These are phyloP conservation scores for Laothoe populi DNA, from an alignment of 2,888 invertebrate genomes.

Conservation along the genomic window DNA sequence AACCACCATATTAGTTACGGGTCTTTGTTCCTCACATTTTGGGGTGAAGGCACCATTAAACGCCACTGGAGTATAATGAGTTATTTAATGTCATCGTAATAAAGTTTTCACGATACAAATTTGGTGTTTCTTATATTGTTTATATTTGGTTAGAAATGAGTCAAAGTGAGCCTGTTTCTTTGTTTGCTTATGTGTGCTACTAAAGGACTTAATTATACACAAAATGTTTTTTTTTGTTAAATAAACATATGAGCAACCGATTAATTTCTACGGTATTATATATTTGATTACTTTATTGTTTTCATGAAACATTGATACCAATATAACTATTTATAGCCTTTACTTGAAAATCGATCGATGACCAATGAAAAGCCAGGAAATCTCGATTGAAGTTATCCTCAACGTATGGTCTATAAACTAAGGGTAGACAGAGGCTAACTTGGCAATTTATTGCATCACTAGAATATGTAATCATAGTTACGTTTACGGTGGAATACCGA, in stretches of 20 bases:
- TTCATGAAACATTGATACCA: not conserved
- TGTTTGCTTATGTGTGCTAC: not conserved
- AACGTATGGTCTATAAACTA: constrained; percentile 31
- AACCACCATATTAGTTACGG: constrained; percentile 44
- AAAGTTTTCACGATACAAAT: not conserved
- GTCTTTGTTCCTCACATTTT: constrained; percentile 35
- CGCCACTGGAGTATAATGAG: constrained; percentile 18
- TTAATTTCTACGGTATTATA: too few species aligned
- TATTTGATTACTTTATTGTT: too few species aligned
- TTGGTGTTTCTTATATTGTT: constrained; percentile 4
- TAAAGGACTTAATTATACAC: not conserved
- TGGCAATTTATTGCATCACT: constrained; percentile 59
- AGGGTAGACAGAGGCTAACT: constrained; percentile 46
- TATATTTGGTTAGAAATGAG: not conserved
- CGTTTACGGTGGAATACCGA: constrained; percentile 39
- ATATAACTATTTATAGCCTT: too few species aligned
- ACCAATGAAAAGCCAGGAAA: constrained; percentile 10
- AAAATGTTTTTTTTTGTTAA: too few species aligned
- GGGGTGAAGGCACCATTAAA: constrained; percentile 18
- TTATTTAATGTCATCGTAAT: constrained; percentile 17
- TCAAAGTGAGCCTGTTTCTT: not conserved
- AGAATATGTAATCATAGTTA: constrained; percentile 58
- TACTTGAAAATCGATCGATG: not conserved
- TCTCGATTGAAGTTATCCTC: constrained; percentile 20
- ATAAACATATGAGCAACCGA: too few species aligned